A percentile compares a stretch with the other conserved stretches of the same genome.
Evolutionary conservation across 35 echinoderm and acorn worm genomes (phyloP).

Genomic region (Stichopus chloronotus): DNA sequence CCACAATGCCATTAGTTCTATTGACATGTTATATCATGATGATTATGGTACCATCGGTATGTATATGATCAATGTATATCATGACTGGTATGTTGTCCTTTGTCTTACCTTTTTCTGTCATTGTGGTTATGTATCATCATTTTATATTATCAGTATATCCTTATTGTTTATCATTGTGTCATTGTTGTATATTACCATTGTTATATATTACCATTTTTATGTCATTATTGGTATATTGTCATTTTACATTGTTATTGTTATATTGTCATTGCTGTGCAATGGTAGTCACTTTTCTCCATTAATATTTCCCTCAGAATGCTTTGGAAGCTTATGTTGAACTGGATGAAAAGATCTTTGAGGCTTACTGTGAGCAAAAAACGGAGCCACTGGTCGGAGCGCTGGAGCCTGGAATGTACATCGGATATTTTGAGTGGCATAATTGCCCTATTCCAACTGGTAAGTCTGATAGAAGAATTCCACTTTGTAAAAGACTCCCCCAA

Average conservation of each 20-base stretch:
- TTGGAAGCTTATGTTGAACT: constrained; percentile 89
- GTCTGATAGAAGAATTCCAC: not conserved
- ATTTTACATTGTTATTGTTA: not conserved
- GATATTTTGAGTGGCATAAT: constrained; percentile 95
- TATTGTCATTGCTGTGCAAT: too few species aligned
- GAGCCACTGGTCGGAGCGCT: constrained; percentile 94
- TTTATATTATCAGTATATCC: too few species aligned
- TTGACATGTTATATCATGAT: too few species aligned
- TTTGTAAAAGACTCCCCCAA: not conserved
- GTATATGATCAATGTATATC: too few species aligned
- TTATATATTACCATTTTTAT: not conserved
- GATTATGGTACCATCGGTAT: too few species aligned
- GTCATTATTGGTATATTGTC: too few species aligned
- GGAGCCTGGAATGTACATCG: constrained; percentile 91
- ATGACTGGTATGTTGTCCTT: too few species aligned
- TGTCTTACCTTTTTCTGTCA: too few species aligned
- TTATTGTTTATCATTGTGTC: not conserved
- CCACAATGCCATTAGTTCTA: too few species aligned
- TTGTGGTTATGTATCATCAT: too few species aligned
- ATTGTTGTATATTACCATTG: not conserved
- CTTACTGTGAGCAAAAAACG: constrained; percentile 96
- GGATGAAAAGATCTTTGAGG: constrained; percentile 99
- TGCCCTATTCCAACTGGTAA: constrained; percentile 86
- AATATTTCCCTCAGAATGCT: constrained; percentile 58
- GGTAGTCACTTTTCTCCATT: too few species aligned